Base-by-base conservation (phyloP, 2,888 invertebrate species). In the Phyllotreta cruciferae region DNA sequence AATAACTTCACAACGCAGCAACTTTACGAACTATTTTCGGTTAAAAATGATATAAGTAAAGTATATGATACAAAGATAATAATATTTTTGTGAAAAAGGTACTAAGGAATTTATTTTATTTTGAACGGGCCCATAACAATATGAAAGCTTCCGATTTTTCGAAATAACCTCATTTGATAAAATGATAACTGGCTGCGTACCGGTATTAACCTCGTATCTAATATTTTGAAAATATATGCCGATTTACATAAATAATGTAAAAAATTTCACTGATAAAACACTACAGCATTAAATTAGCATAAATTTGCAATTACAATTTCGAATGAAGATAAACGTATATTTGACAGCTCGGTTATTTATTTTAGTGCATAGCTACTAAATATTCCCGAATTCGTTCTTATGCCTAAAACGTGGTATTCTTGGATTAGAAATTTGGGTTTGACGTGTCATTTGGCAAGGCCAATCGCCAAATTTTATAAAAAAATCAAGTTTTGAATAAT, bases 291-390 rank as follows among this genome's bases (percentile, higher is more conserved):
- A 10, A n/a, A 69, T 69, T 69, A 60, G 53, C 69, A 69, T 69
- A 67, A 64, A 69, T 69, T 67, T 65, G 55, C 69, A 67, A 66
- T 63, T 60, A 56, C 35, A 56, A 58, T 64, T 55, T n/a, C 56
- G 53, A 56, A 66, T 58, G 60, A 69, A 56, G 62, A 60, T 63
- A 62, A 63, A 67, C 60, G 66, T 64, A 69, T 67, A 67, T 66
- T 64, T 66, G 60, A 67, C 66, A 64, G 56, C 60, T 65, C 37
- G 13, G 37, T 64, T 64, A 68, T 69, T 66, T 67, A 60, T 63
- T 60, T 55, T 54, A 60, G 61, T 56, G 42, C 62, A 49, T 14
- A 37, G 42, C 47, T 63, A 47, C 47, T 63, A 63, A 63, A 50
- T 56, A 37, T 56, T 50, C 13, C n/a, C 9, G 11, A 52, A 52